These are phyloP conservation scores for Enoplosus armatus DNA, from an alignment of 2,797 vertebrate species.

Conservation along the genomic window DNA sequence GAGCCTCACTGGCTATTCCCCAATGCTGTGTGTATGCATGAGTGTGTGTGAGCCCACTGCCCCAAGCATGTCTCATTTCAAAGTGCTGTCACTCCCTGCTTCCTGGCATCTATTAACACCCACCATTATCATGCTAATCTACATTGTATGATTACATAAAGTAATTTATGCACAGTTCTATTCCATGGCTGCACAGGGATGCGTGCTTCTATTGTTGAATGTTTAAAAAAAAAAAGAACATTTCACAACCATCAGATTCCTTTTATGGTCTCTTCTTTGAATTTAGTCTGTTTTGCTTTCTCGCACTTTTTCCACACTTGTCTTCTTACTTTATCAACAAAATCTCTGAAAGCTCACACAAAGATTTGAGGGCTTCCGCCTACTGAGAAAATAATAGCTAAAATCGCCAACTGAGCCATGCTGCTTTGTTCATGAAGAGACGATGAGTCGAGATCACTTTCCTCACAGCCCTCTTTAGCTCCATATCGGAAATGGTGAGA, in stretches of 20 bases:
- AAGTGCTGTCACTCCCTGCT: conserved; percentile 97
- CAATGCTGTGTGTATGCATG: conserved; percentile 78
- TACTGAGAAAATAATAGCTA: conserved; percentile 77
- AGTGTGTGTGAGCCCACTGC: conserved; percentile 87
- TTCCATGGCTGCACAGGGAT: conserved; percentile 90
- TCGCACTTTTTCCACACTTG: conserved; percentile 54
- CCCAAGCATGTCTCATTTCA: conserved; percentile 98
- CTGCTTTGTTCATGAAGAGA: conserved; percentile 74
- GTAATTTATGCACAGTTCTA: conserved; percentile 99
- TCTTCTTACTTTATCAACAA: conserved; percentile 56
- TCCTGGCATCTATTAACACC: conserved; percentile 99
- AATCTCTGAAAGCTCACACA: conserved; percentile 42
- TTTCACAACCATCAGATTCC: conserved; percentile 49
- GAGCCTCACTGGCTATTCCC: conserved; percentile 87
- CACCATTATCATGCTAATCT: conserved; percentile 99
- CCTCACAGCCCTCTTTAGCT: conserved; percentile 72
- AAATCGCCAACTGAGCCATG: conserved; percentile 63
- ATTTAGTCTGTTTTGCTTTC: conserved; percentile 42
- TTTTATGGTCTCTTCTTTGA: conserved; percentile 44
- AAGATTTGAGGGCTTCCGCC: conserved; percentile 64
- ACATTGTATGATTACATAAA: conserved; percentile 99
- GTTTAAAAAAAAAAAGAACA: conserved; percentile 62
- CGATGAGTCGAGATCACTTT: conserved; percentile 72
- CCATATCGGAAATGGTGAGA: conserved; percentile 74
- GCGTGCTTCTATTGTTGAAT: conserved; percentile 85